Evolutionary conservation across 2,888 invertebrate species (phyloP).

Genomic region (Lepidocyrtoides sp.): DNA sequence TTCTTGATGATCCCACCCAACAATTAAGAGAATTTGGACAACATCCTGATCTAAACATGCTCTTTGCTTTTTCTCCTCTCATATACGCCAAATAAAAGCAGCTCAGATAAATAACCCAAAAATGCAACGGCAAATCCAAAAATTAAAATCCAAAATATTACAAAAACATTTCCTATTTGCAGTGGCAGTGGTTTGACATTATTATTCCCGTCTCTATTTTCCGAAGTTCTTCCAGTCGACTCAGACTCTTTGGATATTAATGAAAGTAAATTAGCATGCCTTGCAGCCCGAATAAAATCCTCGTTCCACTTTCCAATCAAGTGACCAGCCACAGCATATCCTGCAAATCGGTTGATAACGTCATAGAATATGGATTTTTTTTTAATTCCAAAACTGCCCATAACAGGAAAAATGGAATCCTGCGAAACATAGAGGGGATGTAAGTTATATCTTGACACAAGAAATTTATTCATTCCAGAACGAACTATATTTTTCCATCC

Average conservation of each 20-base stretch:
- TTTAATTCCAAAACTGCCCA: background rate
- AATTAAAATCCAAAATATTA: background rate
- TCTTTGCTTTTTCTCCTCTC: too few species aligned
- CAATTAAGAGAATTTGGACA: too few species aligned
- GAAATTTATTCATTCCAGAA: background rate
- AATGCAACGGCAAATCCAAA: background rate
- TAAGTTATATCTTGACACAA: background rate
- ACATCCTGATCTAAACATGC: too few species aligned
- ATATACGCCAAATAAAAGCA: too few species aligned
- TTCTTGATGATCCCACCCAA: too few species aligned
- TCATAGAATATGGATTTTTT: slow-evolving; percentile 15
- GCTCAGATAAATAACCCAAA: too few species aligned
- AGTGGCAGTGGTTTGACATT: background rate
- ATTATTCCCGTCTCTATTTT: background rate
- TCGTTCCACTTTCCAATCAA: slow-evolving; percentile 44
- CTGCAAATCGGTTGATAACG: background rate
- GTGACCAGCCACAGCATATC: background rate
- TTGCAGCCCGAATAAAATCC: background rate
- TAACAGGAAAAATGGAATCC: background rate
- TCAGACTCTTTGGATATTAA: background rate
- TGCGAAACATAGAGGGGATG: background rate
- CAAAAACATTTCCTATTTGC: background rate
- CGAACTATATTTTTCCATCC: slow-evolving; percentile 34
- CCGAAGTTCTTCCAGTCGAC: too few species aligned
- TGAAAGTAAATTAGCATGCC: background rate